Conservation (phyloP, 2,113 vertebrate species). For the Tychaedon coryphoeus region DNA sequence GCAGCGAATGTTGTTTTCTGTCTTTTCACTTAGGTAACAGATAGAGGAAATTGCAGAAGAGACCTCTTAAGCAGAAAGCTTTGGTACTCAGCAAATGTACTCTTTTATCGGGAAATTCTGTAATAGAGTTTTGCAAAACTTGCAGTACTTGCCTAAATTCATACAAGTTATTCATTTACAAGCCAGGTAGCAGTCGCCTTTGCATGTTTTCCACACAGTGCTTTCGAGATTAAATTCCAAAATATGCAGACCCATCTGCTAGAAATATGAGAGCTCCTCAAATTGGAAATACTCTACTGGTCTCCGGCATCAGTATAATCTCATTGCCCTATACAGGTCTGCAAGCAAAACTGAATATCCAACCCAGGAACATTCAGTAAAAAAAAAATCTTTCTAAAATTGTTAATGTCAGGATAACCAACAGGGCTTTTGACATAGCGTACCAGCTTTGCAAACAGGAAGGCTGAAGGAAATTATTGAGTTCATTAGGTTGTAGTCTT, state of each 20-base stretch:
- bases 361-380: not conserved
- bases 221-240: constrained; percentile 4
- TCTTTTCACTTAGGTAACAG: constrained; percentile 21
- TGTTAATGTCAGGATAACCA: not conserved
- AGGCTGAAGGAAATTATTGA: not conserved
- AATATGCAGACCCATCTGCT: not conserved
- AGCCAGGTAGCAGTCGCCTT: not conserved
- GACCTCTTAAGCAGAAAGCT: constrained; percentile 33
- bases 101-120: not conserved
- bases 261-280: not conserved
- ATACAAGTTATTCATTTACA: not conserved
- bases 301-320: not conserved
- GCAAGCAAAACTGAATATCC: not conserved
- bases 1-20: constrained; percentile 30
- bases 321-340: not conserved
- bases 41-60: constrained; percentile 50
- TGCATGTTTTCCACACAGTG: not conserved
- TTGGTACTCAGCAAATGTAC: constrained; percentile 30
- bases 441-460: not conserved
- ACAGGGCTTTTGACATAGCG: not conserved
- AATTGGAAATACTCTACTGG: not conserved
- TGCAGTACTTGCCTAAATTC: constrained; percentile 1
- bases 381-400: not conserved
- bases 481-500: not conserved
- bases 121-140: constrained; percentile 7